phyloP scores from a whole-genome alignment of 64 coral and sea anemone genomes.

The Cladopsammia gracilis region DNA sequence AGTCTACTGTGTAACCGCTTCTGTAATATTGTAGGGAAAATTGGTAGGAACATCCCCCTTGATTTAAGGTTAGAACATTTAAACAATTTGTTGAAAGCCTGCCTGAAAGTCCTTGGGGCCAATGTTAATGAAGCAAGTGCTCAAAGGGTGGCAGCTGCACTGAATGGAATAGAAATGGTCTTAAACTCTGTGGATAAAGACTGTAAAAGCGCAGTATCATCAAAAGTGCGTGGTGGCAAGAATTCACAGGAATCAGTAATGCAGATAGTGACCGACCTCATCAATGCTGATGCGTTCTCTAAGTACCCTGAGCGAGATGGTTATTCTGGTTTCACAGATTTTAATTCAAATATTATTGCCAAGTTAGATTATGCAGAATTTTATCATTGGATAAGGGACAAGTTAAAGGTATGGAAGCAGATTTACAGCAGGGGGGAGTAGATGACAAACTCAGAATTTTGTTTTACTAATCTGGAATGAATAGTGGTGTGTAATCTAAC shows the following conservation, averaged over 20 bases:
- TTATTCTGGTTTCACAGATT: slow-evolving; percentile 50
- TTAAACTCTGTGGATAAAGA: slow-evolving; percentile 11
- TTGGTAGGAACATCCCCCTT: slow-evolving; percentile 45
- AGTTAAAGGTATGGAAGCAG: slow-evolving; percentile 41
- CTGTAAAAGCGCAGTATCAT: neutral
- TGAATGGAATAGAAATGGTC: slow-evolving; percentile 48
- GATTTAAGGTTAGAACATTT: slow-evolving; percentile 45
- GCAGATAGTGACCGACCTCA: slow-evolving; percentile 35
- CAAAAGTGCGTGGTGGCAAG: neutral
- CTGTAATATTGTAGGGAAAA: slow-evolving; percentile 28
- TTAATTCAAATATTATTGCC: slow-evolving; percentile 13
- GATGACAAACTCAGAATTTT: neutral
- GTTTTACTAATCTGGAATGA: too few species aligned
- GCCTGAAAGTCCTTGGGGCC: slow-evolving; percentile 33
- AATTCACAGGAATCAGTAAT: neutral
- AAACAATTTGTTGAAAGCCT: slow-evolving; percentile 54
- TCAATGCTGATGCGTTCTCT: neutral
- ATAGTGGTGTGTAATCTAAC: too few species aligned
- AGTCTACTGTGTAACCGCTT: slow-evolving; percentile 37
- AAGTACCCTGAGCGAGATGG: neutral
- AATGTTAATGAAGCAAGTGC: slow-evolving; percentile 49
- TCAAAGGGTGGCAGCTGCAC: slow-evolving; percentile 24
- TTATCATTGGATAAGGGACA: slow-evolving; percentile 45
- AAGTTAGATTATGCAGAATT: slow-evolving; percentile 45
- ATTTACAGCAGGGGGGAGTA: slow-evolving; percentile 10